Evolutionary conservation across 2,797 vertebrate species (phyloP), one percentile per base, ranked within the genome.

Genomic region (Nannoperca obscura): DNA sequence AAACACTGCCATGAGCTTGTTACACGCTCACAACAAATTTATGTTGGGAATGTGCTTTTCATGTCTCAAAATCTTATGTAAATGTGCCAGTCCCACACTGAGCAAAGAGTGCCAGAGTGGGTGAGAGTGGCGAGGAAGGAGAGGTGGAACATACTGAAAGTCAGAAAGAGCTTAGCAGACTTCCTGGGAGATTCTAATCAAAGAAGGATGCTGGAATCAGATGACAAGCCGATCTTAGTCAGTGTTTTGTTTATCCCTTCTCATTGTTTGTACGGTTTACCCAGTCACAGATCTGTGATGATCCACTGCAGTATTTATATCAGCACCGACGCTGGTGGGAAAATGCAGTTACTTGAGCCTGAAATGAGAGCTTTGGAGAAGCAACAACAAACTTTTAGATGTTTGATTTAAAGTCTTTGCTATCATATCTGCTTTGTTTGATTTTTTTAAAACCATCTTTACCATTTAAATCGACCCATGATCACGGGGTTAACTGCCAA

Each of bases 21-120:
- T 90, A 84, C 84, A 83, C 36, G 71, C 85, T 92, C 71, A 69
- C 68, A 83, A 69, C 67, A 76, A 84, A 85, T 82, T 76, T 38
- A 74, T 81, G 86, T 75, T 42, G 71, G 60, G 49, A 84, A 80
- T 80, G 76, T 77, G 86, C 73, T 85, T 83, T 80, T 80, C 60
- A 38, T 65, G 72, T 84, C 70, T 80, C 52, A 61, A 81, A 82
- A 80, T 85, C 71, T 71, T 84, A 78, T 78, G 81, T 80, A 68
- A 92, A 88, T 84, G 82, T 46, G 55, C 30, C 13, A 24, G 50
- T 71, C 46, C 61, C 78, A 69, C 74, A 57, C 74, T 68, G 75
- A 76, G 59, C 38, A 24, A 46, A 46, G 53, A 76, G 58, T 19
- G 67, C 74, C 58, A 60, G 65, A 44, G 49, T 72, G 50, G 42